phyloP scores from a whole-genome alignment of 2,113 vertebrate genomes.

The Calonectris borealis region DNA sequence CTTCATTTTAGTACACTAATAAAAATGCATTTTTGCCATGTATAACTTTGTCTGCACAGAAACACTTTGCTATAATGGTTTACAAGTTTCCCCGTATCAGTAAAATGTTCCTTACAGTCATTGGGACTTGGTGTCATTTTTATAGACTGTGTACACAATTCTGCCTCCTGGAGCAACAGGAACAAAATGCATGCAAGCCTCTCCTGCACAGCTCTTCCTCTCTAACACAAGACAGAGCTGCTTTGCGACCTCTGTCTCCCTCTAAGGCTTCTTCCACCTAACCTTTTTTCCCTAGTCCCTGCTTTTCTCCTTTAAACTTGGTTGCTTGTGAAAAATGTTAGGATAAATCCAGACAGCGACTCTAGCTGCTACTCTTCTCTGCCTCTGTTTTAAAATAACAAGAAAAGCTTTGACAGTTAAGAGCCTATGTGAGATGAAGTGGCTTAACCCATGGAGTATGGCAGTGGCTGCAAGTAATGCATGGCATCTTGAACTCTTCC shows the following conservation, averaged over 20 bases:
- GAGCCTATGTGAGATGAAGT: background rate
- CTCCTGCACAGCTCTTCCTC: background rate
- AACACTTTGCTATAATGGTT: background rate
- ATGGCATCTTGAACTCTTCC: background rate
- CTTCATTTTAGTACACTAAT: background rate
- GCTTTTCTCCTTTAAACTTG: background rate
- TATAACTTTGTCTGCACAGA: background rate
- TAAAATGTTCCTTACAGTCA: background rate
- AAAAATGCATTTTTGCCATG: background rate
- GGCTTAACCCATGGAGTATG: background rate
- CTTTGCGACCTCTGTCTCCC: background rate
- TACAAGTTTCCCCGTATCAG: background rate
- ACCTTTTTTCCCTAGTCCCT: background rate
- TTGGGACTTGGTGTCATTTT: background rate
- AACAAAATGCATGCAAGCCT: background rate
- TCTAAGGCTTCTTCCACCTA: background rate
- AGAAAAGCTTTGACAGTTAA: background rate
- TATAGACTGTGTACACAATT: background rate
- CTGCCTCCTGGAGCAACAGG: background rate
- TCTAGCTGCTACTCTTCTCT: background rate
- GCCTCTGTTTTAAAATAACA: background rate
- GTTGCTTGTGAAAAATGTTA: background rate
- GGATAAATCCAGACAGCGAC: background rate
- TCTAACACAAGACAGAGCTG: background rate
- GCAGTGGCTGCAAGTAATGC: background rate